Evolutionary conservation across 2,113 vertebrate species (phyloP).

Genomic region (Elgaria multicarinata): DNA sequence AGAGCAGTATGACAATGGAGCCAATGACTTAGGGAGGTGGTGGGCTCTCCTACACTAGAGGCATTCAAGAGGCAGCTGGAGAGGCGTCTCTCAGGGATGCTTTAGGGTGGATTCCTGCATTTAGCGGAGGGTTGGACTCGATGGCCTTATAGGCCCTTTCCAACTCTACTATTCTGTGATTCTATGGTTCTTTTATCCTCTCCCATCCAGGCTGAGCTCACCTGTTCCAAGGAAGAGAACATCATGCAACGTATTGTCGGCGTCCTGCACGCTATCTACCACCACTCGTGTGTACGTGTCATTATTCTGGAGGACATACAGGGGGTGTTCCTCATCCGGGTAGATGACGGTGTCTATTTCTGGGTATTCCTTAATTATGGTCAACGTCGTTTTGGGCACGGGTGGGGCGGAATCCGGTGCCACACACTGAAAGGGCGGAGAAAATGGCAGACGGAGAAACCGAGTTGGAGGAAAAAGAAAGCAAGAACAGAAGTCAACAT

Average conservation of each 20-base stretch:
- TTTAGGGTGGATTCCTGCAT: too few relatives aligned
- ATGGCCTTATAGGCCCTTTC: too few relatives aligned
- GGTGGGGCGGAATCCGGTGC: background rate
- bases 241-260: background rate
- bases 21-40: too few relatives aligned
- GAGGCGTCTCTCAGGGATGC: too few relatives aligned
- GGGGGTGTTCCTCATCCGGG: conserved; percentile 6
- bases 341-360: conserved; percentile 23
- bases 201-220: background rate
- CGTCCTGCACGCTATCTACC: background rate
- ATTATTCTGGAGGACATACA: conserved; percentile 18
- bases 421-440: background rate
- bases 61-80: too few relatives aligned
- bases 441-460: too few relatives aligned
- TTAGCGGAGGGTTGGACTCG: too few relatives aligned
- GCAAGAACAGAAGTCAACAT: background rate
- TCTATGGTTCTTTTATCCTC: too few relatives aligned
- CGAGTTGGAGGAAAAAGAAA: background rate
- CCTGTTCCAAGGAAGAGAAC: conserved; percentile 38
- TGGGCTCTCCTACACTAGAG: too few relatives aligned
- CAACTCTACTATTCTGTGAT: too few relatives aligned
- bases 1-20: too few relatives aligned
- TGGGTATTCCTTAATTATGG: conserved; percentile 13
- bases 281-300: conserved; percentile 17
- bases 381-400: background rate